Base-by-base conservation (phyloP, 2,797 vertebrate species). In the Gorsachius magnificus region DNA sequence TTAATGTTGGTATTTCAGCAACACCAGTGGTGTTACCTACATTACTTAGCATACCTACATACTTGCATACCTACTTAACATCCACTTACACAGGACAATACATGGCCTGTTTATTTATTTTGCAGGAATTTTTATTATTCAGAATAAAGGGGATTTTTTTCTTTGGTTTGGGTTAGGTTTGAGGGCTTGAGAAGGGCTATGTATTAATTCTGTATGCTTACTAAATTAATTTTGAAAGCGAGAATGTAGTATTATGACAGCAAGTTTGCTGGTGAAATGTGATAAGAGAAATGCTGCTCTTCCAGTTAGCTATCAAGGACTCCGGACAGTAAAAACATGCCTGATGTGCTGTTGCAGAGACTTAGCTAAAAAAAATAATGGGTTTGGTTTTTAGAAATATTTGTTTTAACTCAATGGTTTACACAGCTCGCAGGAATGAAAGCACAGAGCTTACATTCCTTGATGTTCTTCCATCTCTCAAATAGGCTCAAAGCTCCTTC, bases 261-360 rank as follows among this genome's bases (percentile, higher is more conserved):
- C 21, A 85, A 75, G 15, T 89, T 96, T 93, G 33, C 92, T 96
- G 86, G 50, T 93, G 75, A 95, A 97, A 83, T 77, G 33, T 68
- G 79, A 78, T 93, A 84, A 97, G 51, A 43, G 24, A 72, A 93
- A 68, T 87, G 9, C 11, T 84, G 68, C 26, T 91, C 15, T 91
- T 82, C 20, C 25, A 60, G 29, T 41, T 75, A 21, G 51, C 76
- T 95, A 50, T 90, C 83, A 96, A 92, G 38, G 35, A 81, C 90
- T 90, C 78, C 46, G 76, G 82, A 91, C 66, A 53, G n/a, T 46
- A 87, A 88, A 64, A 93, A 87, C 10, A 94, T 89, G 63, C 24
- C 50, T 2, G 1, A 56, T 88, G 24, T 84, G 66, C n/a, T 95
- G 50, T 60, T 94, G 25, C 53, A 96, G 77, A 90, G 9, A 83